Evolutionary conservation across 1,140 invertebrate species (phyloP), one percentile per base, ranked within the genome.

Genomic region (Campoletis sonorensis): DNA sequence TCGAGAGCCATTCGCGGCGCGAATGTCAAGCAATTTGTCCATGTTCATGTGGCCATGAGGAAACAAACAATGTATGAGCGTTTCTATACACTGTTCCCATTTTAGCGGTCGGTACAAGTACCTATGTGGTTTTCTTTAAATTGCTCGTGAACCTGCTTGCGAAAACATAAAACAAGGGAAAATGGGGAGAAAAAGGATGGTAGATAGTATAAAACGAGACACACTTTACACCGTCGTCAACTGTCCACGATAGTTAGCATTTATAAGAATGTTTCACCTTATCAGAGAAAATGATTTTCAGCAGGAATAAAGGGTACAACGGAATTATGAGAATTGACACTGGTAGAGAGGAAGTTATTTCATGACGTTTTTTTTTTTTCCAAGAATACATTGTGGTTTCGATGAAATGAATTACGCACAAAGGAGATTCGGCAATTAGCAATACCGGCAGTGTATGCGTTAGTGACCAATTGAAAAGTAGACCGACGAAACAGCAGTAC

Each of bases 1-100:
- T 67, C 30, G 89, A 88, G 89, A 88, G 87, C 81, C 83, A 85
- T 87, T 90, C 79, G 83, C 81, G 81, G 83, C 85, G 84, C 76
- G 84, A 85, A 89, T 86, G 84, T 86, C 82, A 85, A 85, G 86
- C 89, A 90, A 90, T 90, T 90, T 90, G 88, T 89, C 84, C 84
- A 16, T 13, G 51, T 40, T 67, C 78, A 70, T 67, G 80, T 84
- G 79, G 87, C 85, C 86, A 88, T 21, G 8, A 58, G 18, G 51
- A 61, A 10, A 71, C 70, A 75, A 30, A 21, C 30, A 30, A 33
- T 21, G 71, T 68, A 68, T 21, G 33, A 64, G n/a, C 58, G 18
- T 21, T 73, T 16, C 33, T 33, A 70, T 33, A 5, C 18, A 23
- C 27, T 26, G 0, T 49, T 64, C 26, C 67, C 49, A 21, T 37